Evolutionary conservation across 1,140 invertebrate genomes (phyloP).

Genomic region (Rhopalosiphum padi): DNA sequence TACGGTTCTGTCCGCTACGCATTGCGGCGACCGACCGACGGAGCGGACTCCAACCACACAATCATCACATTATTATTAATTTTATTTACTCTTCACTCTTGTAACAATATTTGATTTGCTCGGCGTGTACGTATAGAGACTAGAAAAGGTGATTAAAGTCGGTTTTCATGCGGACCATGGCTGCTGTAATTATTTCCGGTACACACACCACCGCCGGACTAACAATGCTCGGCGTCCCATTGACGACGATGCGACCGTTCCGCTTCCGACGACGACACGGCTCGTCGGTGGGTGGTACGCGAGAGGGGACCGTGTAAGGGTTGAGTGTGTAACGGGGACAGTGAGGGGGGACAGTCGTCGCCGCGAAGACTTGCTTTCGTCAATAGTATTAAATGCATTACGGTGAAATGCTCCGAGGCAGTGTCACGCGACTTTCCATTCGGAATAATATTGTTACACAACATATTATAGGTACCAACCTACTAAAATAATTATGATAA

Average conservation of each 20-base stretch:
- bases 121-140: neutral
- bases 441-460: neutral
- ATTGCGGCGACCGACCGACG: neutral
- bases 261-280: neutral
- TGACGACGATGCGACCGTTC: neutral
- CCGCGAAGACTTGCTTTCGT: neutral
- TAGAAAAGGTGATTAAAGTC: conserved; percentile 24
- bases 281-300: neutral
- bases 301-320: neutral
- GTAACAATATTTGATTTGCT: neutral
- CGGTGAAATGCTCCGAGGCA: neutral
- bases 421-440: conserved; percentile 28
- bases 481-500: neutral
- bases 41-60: neutral
- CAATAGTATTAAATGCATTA: conserved; percentile 1
- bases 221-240: conserved; percentile 19
- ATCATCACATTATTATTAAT: neutral
- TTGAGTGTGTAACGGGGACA: neutral
- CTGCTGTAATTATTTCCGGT: conserved; percentile 37
- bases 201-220: conserved; percentile 30
- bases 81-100: neutral
- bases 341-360: neutral
- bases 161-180: conserved; percentile 35
- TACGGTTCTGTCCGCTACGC: too few relatives aligned
- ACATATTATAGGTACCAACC: neutral